phyloP scores from a whole-genome alignment of 2,797 vertebrate species.

The Cuculus canorus region DNA sequence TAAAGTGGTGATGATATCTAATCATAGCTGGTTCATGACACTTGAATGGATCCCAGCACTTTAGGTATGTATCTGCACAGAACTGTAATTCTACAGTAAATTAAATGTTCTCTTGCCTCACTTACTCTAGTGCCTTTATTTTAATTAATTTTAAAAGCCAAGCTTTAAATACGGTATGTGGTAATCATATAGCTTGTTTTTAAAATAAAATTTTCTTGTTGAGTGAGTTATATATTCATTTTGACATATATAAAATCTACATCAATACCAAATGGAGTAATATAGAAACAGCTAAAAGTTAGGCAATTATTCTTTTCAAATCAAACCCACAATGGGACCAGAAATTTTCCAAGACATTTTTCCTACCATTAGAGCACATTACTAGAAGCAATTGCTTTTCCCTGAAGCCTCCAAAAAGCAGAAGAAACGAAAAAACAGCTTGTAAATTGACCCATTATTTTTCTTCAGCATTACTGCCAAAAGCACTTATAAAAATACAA shows the following conservation, averaged over 20 bases:
- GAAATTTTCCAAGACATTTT: conserved; percentile 57
- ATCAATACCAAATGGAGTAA: conserved; percentile 24
- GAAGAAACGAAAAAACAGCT: conserved; percentile 69
- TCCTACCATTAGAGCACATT: conserved; percentile 59
- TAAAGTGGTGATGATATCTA: neutral
- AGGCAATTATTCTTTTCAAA: conserved; percentile 60
- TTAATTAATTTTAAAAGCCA: conserved; percentile 23
- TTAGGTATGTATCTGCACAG: neutral
- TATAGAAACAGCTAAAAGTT: conserved; percentile 44
- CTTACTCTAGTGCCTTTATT: neutral
- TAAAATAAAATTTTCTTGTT: neutral
- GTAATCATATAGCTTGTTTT: neutral
- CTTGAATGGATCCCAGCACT: neutral
- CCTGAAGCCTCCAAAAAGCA: conserved; percentile 63
- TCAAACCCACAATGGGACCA: conserved; percentile 52
- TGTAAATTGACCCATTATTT: conserved; percentile 70
- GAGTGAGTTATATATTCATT: conserved; percentile 8
- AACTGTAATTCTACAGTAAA: neutral
- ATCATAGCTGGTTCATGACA: neutral
- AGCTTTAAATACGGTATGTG: neutral
- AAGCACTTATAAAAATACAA: conserved; percentile 67
- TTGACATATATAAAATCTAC: conserved; percentile 17
- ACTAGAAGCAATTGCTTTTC: conserved; percentile 64
- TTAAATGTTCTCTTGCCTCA: neutral
- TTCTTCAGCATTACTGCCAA: conserved; percentile 47